These are phyloP conservation scores for Grallaria varia DNA, from an alignment of 2,113 vertebrate species.

Conservation along the genomic window DNA sequence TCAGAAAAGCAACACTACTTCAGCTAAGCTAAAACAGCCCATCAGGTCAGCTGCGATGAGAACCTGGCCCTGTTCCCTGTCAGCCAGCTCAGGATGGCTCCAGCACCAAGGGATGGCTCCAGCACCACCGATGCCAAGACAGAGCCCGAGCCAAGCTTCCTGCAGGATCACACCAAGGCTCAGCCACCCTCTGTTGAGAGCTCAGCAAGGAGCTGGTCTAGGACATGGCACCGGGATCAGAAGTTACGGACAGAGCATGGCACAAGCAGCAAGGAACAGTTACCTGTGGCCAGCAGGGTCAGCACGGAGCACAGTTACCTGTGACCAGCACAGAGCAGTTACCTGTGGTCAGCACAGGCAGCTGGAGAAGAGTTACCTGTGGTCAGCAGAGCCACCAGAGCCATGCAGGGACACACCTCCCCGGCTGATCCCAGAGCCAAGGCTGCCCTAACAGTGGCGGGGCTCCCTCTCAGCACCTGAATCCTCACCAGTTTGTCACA, in stretches of 20 bases:
- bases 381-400: neutral
- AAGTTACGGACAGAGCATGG: too few species aligned
- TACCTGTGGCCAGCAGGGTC: too few species aligned
- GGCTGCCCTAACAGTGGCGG: too few species aligned
- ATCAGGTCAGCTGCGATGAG: neutral
- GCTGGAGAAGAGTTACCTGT: too few species aligned
- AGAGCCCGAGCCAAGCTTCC: fast-evolving
- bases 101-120: neutral
- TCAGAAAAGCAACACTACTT: neutral
- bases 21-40: neutral
- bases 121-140: fast-evolving
- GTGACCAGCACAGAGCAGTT: neutral
- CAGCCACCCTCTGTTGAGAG: neutral
- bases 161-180: neutral
- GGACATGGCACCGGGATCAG: fast-evolving
- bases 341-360: too few species aligned
- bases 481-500: neutral
- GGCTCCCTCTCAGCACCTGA: neutral
- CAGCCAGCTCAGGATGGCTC: neutral
- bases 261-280: fast-evolving
- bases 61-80: neutral
- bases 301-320: too few species aligned
- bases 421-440: too few species aligned
- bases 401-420: fast-evolving
- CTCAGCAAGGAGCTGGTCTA: neutral